Conservation (phyloP, 1,140 invertebrate genomes). For the Leptopilina boulardi region DNA sequence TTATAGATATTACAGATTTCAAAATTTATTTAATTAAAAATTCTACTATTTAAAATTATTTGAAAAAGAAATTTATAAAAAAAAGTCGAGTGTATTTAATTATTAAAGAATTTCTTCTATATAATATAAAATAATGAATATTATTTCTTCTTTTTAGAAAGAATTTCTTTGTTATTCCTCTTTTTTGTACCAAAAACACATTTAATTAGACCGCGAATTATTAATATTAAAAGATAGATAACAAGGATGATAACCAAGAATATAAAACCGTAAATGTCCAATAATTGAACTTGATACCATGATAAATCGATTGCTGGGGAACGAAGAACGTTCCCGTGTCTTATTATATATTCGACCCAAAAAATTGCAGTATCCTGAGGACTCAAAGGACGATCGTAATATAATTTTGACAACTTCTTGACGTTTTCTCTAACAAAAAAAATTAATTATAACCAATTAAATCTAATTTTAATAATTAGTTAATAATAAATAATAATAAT, state of each 20-base stretch:
- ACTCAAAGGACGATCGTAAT: slow-evolving; percentile 69
- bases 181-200: slow-evolving; percentile 23
- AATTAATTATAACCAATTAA: neutral
- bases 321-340: slow-evolving; percentile 67
- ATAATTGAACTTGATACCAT: slow-evolving; percentile 69
- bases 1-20: too few species aligned
- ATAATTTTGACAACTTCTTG: slow-evolving; percentile 61
- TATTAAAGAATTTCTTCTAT: neutral
- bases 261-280: slow-evolving; percentile 68
- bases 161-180: neutral
- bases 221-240: slow-evolving; percentile 36
- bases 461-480: neutral
- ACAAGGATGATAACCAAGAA: neutral
- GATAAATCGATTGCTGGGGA: slow-evolving; percentile 64
- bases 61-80: too few species aligned
- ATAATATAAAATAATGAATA: neutral
- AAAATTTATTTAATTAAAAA: too few species aligned
- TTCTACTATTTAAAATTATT: too few species aligned
- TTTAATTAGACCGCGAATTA: slow-evolving; percentile 11
- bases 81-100: too few species aligned
- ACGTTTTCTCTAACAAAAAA: slow-evolving; percentile 63
- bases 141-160: slow-evolving; percentile 33
- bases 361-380: slow-evolving; percentile 69
- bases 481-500: neutral
- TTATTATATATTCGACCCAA: slow-evolving; percentile 74